phyloP scores from a whole-genome alignment of 2,888 invertebrate species.

The Caenorhabditis becei region DNA sequence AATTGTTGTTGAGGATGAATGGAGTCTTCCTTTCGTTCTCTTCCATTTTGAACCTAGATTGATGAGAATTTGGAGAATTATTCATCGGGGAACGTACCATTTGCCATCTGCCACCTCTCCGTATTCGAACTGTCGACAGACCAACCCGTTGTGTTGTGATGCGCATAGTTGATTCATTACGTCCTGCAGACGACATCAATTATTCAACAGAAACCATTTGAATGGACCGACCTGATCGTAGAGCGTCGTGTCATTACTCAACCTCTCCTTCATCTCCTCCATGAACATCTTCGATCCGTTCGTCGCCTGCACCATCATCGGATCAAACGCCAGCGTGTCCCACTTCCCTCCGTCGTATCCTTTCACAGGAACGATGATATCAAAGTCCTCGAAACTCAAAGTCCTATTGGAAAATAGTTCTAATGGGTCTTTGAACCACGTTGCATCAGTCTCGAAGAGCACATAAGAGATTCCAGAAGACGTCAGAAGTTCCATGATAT shows the following conservation, averaged over 20 bases:
- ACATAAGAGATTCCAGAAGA: slow-evolving; percentile 68
- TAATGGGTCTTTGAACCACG: slow-evolving; percentile 77
- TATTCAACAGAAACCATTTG: slow-evolving; percentile 22
- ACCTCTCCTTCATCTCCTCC: slow-evolving; percentile 65
- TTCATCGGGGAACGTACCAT: slow-evolving; percentile 65
- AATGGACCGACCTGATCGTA: slow-evolving; percentile 70
- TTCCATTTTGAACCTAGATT: slow-evolving; percentile 49
- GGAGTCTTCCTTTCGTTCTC: slow-evolving; percentile 58
- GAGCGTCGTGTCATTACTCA: slow-evolving; percentile 62
- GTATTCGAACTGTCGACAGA: slow-evolving; percentile 77
- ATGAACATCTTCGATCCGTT: slow-evolving; percentile 68
- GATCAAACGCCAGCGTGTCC: slow-evolving; percentile 74
- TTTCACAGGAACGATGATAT: slow-evolving; percentile 76
- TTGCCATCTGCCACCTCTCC: slow-evolving; percentile 78
- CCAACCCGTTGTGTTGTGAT: slow-evolving; percentile 70
- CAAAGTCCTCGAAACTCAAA: slow-evolving; percentile 71
- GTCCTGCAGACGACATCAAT: slow-evolving; percentile 66
- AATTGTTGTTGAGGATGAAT: slow-evolving; percentile 79
- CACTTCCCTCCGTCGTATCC: slow-evolving; percentile 55
- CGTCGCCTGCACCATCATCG: slow-evolving; percentile 76
- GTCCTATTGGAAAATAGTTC: slow-evolving; percentile 63
- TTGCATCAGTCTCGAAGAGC: slow-evolving; percentile 78
- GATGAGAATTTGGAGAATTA: background rate
- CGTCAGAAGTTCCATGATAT: slow-evolving; percentile 63
- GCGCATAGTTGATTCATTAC: slow-evolving; percentile 77